phyloP scores from a whole-genome alignment of 1,140 invertebrate species.

The Aphidius ervi region DNA sequence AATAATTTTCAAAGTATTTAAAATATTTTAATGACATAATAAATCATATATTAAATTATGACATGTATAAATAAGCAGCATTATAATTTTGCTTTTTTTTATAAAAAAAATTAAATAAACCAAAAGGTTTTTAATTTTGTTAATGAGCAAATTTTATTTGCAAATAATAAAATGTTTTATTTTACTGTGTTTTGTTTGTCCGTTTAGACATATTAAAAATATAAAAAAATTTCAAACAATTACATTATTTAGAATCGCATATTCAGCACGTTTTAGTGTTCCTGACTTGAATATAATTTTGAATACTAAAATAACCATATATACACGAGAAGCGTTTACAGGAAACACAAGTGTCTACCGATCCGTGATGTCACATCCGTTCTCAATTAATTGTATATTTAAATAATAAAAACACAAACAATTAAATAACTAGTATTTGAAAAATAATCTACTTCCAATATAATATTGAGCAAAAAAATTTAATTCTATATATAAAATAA shows the following conservation, averaged over 20 bases:
- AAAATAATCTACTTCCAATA: not conserved
- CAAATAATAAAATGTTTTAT: no score
- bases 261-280: not conserved
- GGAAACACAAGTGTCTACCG: conserved; percentile 33
- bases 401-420: not conserved
- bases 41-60: not conserved
- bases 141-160: no score
- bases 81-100: not conserved
- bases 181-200: no score
- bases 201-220: no score
- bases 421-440: not conserved
- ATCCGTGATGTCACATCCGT: conserved; percentile 40
- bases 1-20: no score
- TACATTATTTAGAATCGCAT: not conserved
- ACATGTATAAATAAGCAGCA: not conserved
- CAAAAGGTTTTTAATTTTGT: no score
- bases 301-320: no score
- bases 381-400: conserved; percentile 31
- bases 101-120: not conserved
- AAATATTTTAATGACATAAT: no score
- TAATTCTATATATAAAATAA: no score
- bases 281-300: no score
- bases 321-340: conserved; percentile 22
- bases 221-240: no score
- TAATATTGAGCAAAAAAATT: no score